Conservation (phyloP, 2,888 invertebrate genomes). For the Melanophora roralis region DNA sequence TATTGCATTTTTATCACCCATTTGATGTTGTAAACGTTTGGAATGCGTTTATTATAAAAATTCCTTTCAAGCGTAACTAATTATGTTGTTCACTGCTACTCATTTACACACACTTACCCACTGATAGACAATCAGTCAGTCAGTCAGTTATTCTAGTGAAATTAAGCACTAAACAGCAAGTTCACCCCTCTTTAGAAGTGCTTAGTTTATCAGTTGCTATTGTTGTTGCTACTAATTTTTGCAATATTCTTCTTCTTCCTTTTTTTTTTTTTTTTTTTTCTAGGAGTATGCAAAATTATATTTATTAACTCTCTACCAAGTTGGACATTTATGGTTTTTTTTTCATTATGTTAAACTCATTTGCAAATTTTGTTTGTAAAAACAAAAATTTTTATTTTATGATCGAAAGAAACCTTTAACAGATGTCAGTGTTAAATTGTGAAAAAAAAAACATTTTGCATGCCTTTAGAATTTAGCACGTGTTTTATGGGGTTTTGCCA, state of each 20-base stretch:
- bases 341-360: constrained; percentile 45
- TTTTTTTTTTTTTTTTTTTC: constrained; percentile 16
- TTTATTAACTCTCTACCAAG: constrained; percentile 59
- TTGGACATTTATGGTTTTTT: constrained; percentile 59
- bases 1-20: constrained; percentile 72
- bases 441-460: constrained; percentile 53
- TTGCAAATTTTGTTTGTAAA: constrained; percentile 32
- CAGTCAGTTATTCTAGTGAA: background rate
- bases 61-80: constrained; percentile 70
- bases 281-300: constrained; percentile 59
- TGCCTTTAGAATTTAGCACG: constrained; percentile 51
- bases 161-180: too few species aligned
- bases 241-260: constrained; percentile 24
- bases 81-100: constrained; percentile 62
- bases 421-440: constrained; percentile 48
- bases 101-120: background rate
- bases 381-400: constrained; percentile 36
- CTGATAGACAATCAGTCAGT: background rate
- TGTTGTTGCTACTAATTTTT: constrained; percentile 38
- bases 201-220: constrained; percentile 49
- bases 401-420: constrained; percentile 45
- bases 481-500: constrained; percentile 51
- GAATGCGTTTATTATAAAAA: constrained; percentile 62
- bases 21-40: constrained; percentile 45
- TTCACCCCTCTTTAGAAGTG: background rate